Base-by-base conservation (phyloP, 2,113 vertebrate species). In the Amblyornis subalaris region DNA sequence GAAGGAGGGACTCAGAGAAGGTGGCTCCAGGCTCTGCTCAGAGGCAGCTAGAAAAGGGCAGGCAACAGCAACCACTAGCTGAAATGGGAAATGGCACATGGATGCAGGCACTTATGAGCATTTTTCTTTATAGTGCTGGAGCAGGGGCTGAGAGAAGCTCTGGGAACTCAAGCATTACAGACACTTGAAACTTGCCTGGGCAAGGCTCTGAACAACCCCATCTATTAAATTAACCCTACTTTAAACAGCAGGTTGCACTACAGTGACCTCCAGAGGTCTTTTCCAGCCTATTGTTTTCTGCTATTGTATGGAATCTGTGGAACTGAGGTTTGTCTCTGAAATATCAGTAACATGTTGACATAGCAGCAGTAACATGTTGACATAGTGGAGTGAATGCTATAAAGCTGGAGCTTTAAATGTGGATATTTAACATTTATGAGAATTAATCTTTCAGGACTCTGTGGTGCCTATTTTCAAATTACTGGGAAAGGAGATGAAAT, bases 221-320 rank as follows among this genome's bases (percentile, higher is more conserved):
- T 70, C 51, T 62, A 51, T 62, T 65, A 86, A 92, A 64, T 50
- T 28, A 70, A 42, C 54, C 45, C 33, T 88, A 10, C 67, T 93
- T 91, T 50, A 50, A 87, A 70, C 71, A 79, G 90, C 88, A 82
- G 78, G 71, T 54, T 95, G 88, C 71, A 83, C 85, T 92, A 44
- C 60, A 96, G 92, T 95, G 96, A 96, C 95, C 94, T 96, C 95
- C 94, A 94, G 96, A 96, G 96, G 94, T 88, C 92, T 88, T 35
- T 92, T 80, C 71, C 67, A 81, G 67, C 36, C 86, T 66, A 47
- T 95, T 95, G 90, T 93, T 88, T 85, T 57, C 48, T 82, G 0
- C 31, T 71, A 3, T 83, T 89, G 69, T 76, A 6, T 45, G 78
- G 78, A 28, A 76, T 69, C 45, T 62, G n/a, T 82, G 71, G 86